Conservation (phyloP, 2,797 vertebrate genomes). For the Geotrypetes seraphini region DNA sequence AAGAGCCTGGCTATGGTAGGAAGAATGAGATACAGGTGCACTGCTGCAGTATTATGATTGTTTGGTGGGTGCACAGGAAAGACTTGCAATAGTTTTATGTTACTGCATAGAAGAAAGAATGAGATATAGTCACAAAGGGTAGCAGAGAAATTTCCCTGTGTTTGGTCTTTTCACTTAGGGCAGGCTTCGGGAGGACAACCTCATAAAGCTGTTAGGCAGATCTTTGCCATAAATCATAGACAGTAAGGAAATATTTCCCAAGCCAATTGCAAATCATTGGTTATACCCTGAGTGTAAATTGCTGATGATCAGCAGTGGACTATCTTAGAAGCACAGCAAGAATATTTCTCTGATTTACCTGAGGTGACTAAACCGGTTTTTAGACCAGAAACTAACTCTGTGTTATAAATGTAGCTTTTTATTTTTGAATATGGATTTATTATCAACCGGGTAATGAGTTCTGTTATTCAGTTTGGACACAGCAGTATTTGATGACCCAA, state of each 20-base stretch:
- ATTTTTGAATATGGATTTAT: too few relatives aligned
- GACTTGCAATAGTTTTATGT: slow-evolving; percentile 6
- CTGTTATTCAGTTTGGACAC: too few relatives aligned
- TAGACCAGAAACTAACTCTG: too few relatives aligned
- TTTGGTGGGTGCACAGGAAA: too few relatives aligned
- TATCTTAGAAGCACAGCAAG: slow-evolving; percentile 42
- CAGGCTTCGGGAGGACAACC: slow-evolving; percentile 39
- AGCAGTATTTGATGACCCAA: too few relatives aligned
- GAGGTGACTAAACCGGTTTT: slow-evolving; percentile 38
- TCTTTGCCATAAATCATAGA: slow-evolving; percentile 41
- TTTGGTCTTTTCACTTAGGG: slow-evolving; percentile 25
- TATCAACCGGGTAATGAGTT: too few relatives aligned
- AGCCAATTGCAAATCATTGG: slow-evolving; percentile 44
- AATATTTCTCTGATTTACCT: slow-evolving; percentile 45
- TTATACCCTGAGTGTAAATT: slow-evolving; percentile 45
- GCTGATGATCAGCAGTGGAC: slow-evolving; percentile 43
- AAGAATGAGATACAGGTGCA: too few relatives aligned
- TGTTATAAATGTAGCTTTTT: too few relatives aligned
- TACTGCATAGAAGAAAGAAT: slow-evolving; percentile 28
- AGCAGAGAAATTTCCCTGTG: slow-evolving; percentile 19
- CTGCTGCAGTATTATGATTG: too few relatives aligned
- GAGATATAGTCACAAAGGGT: slow-evolving; percentile 21
- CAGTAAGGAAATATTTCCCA: slow-evolving; percentile 41
- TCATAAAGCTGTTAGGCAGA: slow-evolving; percentile 47
- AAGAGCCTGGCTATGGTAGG: too few relatives aligned